Conservation (phyloP, 2,888 invertebrate species). For the Spisula solida region DNA sequence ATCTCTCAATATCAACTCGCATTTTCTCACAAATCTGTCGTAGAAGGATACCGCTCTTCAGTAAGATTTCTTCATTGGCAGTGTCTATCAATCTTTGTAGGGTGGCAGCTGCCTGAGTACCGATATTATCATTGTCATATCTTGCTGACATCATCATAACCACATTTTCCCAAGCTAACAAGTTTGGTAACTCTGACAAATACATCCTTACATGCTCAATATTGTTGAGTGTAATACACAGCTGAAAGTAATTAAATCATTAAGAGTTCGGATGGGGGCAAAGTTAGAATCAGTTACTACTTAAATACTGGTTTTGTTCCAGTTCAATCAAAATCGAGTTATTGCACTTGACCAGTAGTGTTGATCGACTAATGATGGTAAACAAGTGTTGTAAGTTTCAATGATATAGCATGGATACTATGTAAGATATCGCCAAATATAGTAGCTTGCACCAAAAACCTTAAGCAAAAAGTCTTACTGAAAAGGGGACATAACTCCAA, state of each 20-base stretch:
- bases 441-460: too few relatives aligned
- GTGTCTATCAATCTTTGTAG: slow-evolving; percentile 77
- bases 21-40: slow-evolving; percentile 81
- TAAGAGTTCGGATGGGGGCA: too few relatives aligned
- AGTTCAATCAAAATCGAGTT: too few relatives aligned
- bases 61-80: slow-evolving; percentile 80
- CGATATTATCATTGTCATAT: slow-evolving; percentile 80
- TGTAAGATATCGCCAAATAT: too few relatives aligned
- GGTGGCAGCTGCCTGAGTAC: slow-evolving; percentile 75
- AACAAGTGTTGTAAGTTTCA: too few relatives aligned
- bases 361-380: too few relatives aligned
- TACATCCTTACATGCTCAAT: slow-evolving; percentile 85
- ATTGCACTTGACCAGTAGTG: too few relatives aligned
- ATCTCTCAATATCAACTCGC: slow-evolving; percentile 79
- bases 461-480: too few relatives aligned
- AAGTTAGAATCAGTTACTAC: too few relatives aligned
- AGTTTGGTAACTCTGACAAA: slow-evolving; percentile 79
- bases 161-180: slow-evolving; percentile 80
- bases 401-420: too few relatives aligned
- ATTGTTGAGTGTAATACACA: slow-evolving; percentile 86
- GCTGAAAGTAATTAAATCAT: slow-evolving; percentile 74
- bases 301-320: too few relatives aligned
- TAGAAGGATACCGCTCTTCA: slow-evolving; percentile 76
- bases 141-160: slow-evolving; percentile 74
- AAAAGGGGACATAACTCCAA: too few relatives aligned